phyloP scores from a whole-genome alignment of 2,113 vertebrate genomes.

The Nyctibius bracteatus region DNA sequence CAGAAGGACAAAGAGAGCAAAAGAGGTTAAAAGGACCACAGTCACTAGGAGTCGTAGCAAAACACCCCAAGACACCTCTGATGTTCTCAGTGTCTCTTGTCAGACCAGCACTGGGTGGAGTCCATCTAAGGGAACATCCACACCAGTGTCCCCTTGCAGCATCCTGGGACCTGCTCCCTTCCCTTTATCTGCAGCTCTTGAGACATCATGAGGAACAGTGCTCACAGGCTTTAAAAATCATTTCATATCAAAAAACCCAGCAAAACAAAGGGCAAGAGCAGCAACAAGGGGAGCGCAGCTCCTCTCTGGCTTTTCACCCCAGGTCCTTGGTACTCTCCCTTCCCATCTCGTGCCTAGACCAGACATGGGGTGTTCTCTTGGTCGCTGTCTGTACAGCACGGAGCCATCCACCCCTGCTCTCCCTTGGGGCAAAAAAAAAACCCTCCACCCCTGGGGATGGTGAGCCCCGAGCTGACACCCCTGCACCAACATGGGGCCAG shows the following conservation, averaged over 20 bases:
- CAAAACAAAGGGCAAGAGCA: not conserved
- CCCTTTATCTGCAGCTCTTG: not conserved
- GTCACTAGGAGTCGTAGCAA: accelerated
- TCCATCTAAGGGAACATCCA: accelerated
- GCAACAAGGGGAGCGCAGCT: not conserved
- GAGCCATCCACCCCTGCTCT: not conserved
- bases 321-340: not conserved
- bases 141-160: not conserved
- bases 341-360: not conserved
- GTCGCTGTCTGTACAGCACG: not conserved
- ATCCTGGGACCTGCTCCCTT: not conserved
- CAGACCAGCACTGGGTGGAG: not conserved
- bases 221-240: not conserved
- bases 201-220: not conserved
- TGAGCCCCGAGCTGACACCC: not conserved
- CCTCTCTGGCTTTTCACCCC: not conserved
- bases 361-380: not conserved
- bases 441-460: not conserved
- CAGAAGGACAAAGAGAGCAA: not conserved
- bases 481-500: not conserved
- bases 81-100: not conserved
- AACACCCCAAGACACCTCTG: accelerated
- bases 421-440: not conserved
- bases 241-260: not conserved
- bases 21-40: not conserved